Base-by-base conservation (phyloP, 1,140 invertebrate genomes). In the Mya arenaria region DNA sequence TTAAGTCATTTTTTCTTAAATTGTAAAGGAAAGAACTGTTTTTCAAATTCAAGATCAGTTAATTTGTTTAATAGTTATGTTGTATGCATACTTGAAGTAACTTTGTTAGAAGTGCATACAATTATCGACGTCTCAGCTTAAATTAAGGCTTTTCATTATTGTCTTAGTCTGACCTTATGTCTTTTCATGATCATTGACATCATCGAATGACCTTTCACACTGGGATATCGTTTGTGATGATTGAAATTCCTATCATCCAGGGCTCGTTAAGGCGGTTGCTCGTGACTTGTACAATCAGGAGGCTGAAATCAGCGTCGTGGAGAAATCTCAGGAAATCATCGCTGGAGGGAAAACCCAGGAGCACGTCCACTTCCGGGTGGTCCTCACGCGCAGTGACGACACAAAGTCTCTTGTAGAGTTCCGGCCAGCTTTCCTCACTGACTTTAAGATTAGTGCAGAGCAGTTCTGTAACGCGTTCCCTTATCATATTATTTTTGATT, bases 401-500 rank as follows among this genome's bases (percentile, higher is more conserved):
- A 60, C 55, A 44, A 63, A 72, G 68, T 58, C 62, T 10, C 10
- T 78, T 48, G 68, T 83, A 52, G 58, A 52, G 10, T 82, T 83
- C 36, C 69, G 41, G 41, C 82, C 82, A 32, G 69, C 72, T 5
- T 65, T 84, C 68, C 85, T 78, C 4, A 48, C 68, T 25, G 52
- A 63, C 32, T 86, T 88, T 32, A 72, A 83, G 15, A 85, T 90
- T 0, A 83, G 68, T 68, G 69, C 84, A 23, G 72, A 81, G 19
- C 82, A 87, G 23, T 90, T 90, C 71, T 89, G 89, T 73, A 68
- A 79, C 10, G 91, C 91, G 32, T 92, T 94, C 56, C 93, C 93
- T 8, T 92, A 93, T 83, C 93, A 93, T 83, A 88, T 93, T 28
- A 91, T 93, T 30, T 93, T 93, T 83, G 90, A 93, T 77, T 56